Evolutionary conservation across 2,797 vertebrate species (phyloP).

Genomic region (Scomberomorus guttatus): DNA sequence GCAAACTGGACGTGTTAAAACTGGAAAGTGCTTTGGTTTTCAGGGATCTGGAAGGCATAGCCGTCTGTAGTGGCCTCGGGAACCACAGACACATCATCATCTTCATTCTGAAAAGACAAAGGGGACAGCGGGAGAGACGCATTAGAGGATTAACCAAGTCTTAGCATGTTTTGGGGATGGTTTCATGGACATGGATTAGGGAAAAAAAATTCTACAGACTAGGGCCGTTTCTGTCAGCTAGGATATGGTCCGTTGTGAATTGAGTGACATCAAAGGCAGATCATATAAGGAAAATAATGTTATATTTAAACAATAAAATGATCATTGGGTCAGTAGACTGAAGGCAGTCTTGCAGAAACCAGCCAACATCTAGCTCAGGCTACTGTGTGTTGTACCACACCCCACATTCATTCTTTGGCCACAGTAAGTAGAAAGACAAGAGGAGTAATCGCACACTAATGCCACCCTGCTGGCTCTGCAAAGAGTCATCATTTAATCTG

Average conservation of each 20-base stretch:
- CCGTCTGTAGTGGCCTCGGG: slow-evolving; percentile 86
- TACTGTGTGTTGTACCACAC: background rate
- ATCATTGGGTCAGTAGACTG: background rate
- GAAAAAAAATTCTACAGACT: background rate
- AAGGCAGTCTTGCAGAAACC: background rate
- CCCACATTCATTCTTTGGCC: background rate
- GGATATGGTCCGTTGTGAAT: background rate
- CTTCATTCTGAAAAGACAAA: slow-evolving; percentile 85
- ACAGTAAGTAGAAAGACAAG: background rate
- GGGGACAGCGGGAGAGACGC: background rate
- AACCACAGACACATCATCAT: slow-evolving; percentile 88
- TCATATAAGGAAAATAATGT: background rate
- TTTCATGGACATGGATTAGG: background rate
- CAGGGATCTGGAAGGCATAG: slow-evolving; percentile 88
- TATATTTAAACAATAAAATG: background rate
- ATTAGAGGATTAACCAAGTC: slow-evolving; percentile 30
- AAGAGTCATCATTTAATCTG: slow-evolving; percentile 1
- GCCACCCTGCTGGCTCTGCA: background rate
- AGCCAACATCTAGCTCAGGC: background rate
- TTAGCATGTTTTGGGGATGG: slow-evolving; percentile 7
- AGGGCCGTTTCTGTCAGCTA: background rate
- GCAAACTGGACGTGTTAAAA: slow-evolving; percentile 82
- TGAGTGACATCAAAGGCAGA: background rate
- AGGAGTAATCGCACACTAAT: background rate
- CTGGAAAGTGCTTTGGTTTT: slow-evolving; percentile 88